These are phyloP conservation scores for Aphelinus atriplicis DNA, from an alignment of 1,140 invertebrate species.

Conservation along the genomic window DNA sequence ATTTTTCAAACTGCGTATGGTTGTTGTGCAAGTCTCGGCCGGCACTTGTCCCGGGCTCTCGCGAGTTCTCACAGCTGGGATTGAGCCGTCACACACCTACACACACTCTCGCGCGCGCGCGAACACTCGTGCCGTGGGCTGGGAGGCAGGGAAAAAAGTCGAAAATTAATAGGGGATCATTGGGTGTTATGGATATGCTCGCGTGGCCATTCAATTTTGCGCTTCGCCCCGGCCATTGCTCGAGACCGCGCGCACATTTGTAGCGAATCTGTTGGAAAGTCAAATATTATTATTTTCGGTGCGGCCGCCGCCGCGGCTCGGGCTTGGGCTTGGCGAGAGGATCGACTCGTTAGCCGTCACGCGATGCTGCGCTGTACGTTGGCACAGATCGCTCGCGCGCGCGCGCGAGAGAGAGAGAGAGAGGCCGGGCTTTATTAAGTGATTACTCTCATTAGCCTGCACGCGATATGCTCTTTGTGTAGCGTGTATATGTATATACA, in stretches of 20 bases:
- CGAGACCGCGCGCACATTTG: neutral
- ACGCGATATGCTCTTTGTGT: conserved; percentile 59
- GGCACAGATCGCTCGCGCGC: no score
- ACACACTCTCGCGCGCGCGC: no score
- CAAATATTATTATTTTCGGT: conserved; percentile 61
- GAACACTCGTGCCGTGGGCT: no score
- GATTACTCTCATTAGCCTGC: conserved; percentile 65
- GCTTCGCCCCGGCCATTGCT: no score
- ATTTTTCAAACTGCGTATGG: neutral
- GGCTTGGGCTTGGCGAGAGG: neutral
- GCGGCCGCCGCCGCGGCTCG: neutral
- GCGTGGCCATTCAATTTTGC: neutral
- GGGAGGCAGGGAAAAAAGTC: neutral
- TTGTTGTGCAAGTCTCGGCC: no score
- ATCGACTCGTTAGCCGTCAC: conserved; percentile 52
- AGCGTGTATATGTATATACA: neutral
- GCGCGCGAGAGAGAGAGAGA: neutral
- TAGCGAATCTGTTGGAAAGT: conserved; percentile 45
- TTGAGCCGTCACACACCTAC: no score
- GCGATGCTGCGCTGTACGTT: conserved; percentile 42
- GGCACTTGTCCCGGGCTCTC: no score
- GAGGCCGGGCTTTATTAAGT: conserved; percentile 61
- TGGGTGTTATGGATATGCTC: neutral
- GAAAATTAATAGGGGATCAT: conserved; percentile 16
- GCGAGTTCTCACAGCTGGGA: no score